Conservation (phyloP, 2,797 vertebrate species). For the Brachyalestes nurse region DNA sequence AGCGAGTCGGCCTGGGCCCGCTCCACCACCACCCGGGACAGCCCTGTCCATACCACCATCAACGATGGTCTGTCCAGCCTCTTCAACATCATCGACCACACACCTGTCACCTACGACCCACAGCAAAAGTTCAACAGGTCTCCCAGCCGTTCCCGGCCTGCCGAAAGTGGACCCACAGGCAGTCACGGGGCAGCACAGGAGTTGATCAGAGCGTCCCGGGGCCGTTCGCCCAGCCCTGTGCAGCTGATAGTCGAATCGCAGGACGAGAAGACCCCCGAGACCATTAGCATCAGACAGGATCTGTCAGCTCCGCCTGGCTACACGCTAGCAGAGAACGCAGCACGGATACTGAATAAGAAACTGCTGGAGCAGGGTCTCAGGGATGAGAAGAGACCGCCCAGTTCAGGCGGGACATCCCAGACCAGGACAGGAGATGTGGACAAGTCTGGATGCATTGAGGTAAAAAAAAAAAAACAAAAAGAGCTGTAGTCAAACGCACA, state of each 20-base stretch:
- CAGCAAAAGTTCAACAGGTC: conserved; percentile 88
- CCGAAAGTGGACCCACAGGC: conserved; percentile 51
- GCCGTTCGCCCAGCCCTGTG: conserved; percentile 93
- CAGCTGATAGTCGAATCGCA: conserved; percentile 83
- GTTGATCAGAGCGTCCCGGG: conserved; percentile 77
- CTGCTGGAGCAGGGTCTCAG: conserved; percentile 90
- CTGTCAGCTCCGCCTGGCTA: conserved; percentile 93
- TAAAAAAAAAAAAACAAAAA: conserved; percentile 74
- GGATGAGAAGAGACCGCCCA: conserved; percentile 85
- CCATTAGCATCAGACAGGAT: conserved; percentile 87
- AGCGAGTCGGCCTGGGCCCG: conserved; percentile 97
- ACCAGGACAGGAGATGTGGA: conserved; percentile 79
- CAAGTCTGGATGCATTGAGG: conserved; percentile 92
- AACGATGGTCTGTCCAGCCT: conserved; percentile 97
- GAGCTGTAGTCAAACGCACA: not conserved
- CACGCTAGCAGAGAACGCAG: conserved; percentile 89
- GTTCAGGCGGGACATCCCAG: conserved; percentile 69
- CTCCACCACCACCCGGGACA: conserved; percentile 95
- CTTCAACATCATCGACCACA: conserved; percentile 98
- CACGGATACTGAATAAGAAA: conserved; percentile 94
- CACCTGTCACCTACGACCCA: conserved; percentile 83
- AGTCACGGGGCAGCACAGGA: conserved; percentile 78
- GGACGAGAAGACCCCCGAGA: conserved; percentile 85
- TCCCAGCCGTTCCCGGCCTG: conserved; percentile 83
- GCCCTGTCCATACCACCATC: conserved; percentile 97